These are phyloP conservation scores for Microtus richardsoni DNA, from an alignment of 2,113 vertebrate species.

Conservation along the genomic window DNA sequence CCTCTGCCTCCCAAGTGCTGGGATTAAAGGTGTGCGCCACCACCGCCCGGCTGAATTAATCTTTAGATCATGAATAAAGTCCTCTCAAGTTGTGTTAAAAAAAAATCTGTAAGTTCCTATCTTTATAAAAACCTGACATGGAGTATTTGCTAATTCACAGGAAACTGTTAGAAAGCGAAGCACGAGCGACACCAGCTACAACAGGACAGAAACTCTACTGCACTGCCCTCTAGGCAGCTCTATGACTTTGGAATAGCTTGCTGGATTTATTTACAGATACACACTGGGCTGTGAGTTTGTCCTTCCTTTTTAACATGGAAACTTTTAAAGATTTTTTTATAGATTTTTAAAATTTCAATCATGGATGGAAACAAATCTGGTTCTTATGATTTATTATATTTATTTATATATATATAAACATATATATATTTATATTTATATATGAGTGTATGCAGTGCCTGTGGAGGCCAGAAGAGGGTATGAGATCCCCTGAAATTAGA, in stretches of 20 bases:
- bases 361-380: background rate
- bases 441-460: background rate
- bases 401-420: background rate
- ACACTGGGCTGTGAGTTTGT: background rate
- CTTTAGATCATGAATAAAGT: background rate
- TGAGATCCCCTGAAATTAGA: background rate
- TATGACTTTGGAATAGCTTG: background rate
- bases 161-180: background rate
- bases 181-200: background rate
- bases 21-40: too few relatives aligned
- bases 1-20: too few relatives aligned
- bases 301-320: background rate
- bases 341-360: slow-evolving; percentile 45
- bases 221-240: background rate
- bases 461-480: background rate
- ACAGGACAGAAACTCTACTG: background rate
- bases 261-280: background rate
- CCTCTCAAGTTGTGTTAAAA: background rate
- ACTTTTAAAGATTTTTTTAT: slow-evolving; percentile 13
- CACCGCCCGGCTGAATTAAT: background rate
- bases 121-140: background rate
- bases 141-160: background rate
- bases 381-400: background rate
- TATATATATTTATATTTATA: background rate
- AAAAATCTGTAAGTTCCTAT: background rate